phyloP scores from a whole-genome alignment of 2,888 invertebrate species.

The Pristionchus arcanus region DNA sequence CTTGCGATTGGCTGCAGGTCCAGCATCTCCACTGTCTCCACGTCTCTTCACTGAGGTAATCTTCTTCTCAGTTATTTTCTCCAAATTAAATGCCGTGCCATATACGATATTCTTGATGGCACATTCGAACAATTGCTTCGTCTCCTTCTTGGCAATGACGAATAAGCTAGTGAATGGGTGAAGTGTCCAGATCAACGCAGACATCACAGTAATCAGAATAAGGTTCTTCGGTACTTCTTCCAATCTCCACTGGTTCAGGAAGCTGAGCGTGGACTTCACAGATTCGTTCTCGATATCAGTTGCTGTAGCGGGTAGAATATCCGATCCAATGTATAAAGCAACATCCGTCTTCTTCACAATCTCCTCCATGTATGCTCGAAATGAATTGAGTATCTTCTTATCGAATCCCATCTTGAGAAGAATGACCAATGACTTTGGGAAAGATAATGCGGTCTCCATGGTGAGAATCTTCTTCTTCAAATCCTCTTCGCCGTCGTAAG shows the following conservation, averaged over 20 bases:
- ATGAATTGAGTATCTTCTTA: neutral
- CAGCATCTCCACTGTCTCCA: no score
- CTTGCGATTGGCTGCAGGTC: no score
- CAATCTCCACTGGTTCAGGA: neutral
- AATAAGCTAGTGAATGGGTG: neutral
- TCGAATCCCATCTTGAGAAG: neutral
- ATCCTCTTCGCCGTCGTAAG: neutral
- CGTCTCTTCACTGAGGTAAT: no score
- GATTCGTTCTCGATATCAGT: neutral
- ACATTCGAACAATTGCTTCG: neutral
- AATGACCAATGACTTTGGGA: neutral
- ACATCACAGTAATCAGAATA: neutral
- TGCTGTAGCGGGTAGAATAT: neutral
- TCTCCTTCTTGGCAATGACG: neutral
- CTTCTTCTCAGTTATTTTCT: no score
- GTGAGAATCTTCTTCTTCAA: neutral
- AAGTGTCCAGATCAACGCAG: neutral
- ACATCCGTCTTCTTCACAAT: neutral
- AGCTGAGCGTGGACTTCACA: neutral
- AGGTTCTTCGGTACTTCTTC: neutral
- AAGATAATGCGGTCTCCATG: neutral
- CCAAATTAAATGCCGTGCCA: neutral
- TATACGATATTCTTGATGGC: neutral
- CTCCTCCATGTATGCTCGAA: neutral
- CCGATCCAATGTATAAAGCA: neutral